phyloP scores from a whole-genome alignment of 1,140 invertebrate genomes.

The Drosophila takahashii region DNA sequence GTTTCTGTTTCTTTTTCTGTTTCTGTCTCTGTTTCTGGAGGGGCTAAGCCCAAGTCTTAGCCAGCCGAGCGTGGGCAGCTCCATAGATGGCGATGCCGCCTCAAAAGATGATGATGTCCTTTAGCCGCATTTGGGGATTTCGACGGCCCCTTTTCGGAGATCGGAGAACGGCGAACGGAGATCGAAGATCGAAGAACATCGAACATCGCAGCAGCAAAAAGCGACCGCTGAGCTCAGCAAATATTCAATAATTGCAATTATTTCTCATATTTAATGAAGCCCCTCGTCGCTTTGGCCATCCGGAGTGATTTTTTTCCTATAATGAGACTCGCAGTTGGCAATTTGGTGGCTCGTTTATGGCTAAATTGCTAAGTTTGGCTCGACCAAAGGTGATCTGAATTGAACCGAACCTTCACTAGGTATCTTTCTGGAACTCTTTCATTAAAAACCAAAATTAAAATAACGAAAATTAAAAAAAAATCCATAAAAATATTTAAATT shows the following conservation, averaged over 20 bases:
- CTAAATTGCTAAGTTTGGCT: constrained; percentile 77
- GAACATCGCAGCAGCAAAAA: not conserved
- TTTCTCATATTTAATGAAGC: constrained; percentile 81
- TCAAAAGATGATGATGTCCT: constrained; percentile 46
- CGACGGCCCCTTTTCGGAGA: constrained; percentile 23
- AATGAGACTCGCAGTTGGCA: constrained; percentile 66
- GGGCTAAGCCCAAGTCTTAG: not conserved
- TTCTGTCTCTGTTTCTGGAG: constrained; percentile 17
- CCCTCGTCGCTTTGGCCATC: constrained; percentile 33
- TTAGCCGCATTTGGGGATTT: constrained; percentile 44
- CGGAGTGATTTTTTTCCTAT: constrained; percentile 64
- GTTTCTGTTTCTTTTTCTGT: constrained; percentile 22
- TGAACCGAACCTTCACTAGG: not conserved
- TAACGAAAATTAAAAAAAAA: no score
- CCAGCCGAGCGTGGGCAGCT: constrained; percentile 32
- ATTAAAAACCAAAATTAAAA: not conserved
- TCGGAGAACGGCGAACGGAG: not conserved
- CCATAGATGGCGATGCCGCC: constrained; percentile 31
- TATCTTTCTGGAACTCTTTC: not conserved
- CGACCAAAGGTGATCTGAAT: not conserved
- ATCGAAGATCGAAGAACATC: not conserved
- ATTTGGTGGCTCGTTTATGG: constrained; percentile 70
- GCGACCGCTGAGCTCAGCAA: constrained; percentile 10
- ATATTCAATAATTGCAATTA: constrained; percentile 79
- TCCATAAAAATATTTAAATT: no score